Evolutionary conservation across 2,113 vertebrate species (phyloP), one percentile per base, ranked within the genome.

Genomic region (Forbesichthys agassizii): DNA sequence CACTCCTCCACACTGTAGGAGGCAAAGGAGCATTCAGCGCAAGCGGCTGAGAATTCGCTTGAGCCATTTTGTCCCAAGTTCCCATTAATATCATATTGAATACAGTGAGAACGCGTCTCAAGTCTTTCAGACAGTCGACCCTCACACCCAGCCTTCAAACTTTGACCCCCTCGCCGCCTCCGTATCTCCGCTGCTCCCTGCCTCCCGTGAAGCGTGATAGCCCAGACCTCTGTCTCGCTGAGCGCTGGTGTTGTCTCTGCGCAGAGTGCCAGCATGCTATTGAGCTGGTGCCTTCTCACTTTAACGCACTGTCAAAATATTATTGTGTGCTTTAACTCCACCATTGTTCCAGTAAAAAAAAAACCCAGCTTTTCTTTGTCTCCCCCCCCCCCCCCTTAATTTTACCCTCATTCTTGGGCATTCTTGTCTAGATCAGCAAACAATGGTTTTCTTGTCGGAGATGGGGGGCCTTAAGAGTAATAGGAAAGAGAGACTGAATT

Each of bases 261-360:
- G 13, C 83, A 80, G 71, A 77, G 18, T 27, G 80, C 82, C 84
- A 83, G 81, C 79, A 83, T 81, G 72, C 80, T 71, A 27, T 61
- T 33, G 52, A 58, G 68, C 64, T 5, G 11, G 59, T 72, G 74
- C 84, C 78, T 76, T 83, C 79, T 79, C 68, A 73, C 72, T 79
- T 55, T 55, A 11, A 16, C 18, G 69, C 65, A 81, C 86, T 86
- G 82, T 90, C 79, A 88, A 85, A 86, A 86, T 88, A 87, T 82
- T 77, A 86, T 10, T 75, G 42, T 4, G 88, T 84, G 79, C 56
- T 78, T 81, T 82, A 84, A 87, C 81, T 89, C 27, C 27, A 27
- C 27, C 27, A 27, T 79, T 78, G 48, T 49, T 42, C 74, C 66
- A 82, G 86, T 83, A 69, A 1, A 9, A 55, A 13, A 55, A n/a